Evolutionary conservation across 1,140 invertebrate genomes (phyloP).

Genomic region (Bombus picipes): DNA sequence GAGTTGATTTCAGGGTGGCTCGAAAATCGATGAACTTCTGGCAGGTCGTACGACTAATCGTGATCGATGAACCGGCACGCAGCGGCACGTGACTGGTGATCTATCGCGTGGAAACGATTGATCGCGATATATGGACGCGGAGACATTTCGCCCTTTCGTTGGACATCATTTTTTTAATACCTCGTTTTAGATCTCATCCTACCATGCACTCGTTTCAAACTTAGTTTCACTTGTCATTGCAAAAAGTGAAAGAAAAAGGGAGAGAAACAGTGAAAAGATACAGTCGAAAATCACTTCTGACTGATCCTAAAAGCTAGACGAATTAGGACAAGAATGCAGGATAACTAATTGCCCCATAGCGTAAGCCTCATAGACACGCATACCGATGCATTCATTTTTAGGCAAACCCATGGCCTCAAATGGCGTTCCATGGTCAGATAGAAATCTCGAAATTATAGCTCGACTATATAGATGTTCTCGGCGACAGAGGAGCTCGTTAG

Average conservation of each 20-base stretch:
- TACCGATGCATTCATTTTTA: slow-evolving; percentile 3
- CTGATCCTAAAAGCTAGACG: slow-evolving; percentile 6
- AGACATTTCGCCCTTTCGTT: slow-evolving; percentile 36
- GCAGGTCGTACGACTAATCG: slow-evolving; percentile 48
- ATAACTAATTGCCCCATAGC: slow-evolving; percentile 16
- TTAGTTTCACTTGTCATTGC: background rate
- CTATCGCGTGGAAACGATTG: slow-evolving; percentile 53
- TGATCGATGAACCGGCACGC: slow-evolving; percentile 47
- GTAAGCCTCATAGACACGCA: background rate
- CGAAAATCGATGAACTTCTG: slow-evolving; percentile 47
- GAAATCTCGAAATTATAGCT: slow-evolving; percentile 47
- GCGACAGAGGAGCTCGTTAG: slow-evolving; percentile 43
- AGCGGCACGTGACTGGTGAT: slow-evolving; percentile 49
- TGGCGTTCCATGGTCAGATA: slow-evolving; percentile 1
- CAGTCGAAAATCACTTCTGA: background rate
- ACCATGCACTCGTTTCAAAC: background rate
- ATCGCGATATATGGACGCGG: slow-evolving; percentile 44
- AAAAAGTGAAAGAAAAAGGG: too few species aligned
- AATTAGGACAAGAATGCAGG: slow-evolving; percentile 12
- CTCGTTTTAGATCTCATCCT: background rate
- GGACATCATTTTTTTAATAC: slow-evolving; percentile 6
- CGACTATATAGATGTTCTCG: slow-evolving; percentile 28
- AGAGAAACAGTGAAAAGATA: background rate
- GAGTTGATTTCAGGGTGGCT: slow-evolving; percentile 39
- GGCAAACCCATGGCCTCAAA: background rate